Conservation (phyloP, 2,888 invertebrate species). For the Mesoligia furuncula region DNA sequence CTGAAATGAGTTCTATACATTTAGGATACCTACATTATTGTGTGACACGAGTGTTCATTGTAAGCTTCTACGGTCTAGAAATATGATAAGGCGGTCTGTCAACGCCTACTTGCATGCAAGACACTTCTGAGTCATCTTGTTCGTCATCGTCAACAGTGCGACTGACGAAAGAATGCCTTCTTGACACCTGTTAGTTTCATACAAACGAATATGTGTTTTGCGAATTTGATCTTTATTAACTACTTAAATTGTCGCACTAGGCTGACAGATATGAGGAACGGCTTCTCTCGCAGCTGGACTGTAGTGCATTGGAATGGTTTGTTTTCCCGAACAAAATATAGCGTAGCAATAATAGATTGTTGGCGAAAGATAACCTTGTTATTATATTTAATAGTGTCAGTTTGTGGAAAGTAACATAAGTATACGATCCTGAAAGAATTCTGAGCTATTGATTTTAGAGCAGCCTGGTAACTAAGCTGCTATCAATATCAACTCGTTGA, state of each 20-base stretch:
- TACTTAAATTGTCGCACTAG: too few relatives aligned
- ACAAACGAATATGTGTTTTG: too few relatives aligned
- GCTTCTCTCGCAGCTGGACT: too few relatives aligned
- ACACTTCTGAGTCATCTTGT: slow-evolving; percentile 11
- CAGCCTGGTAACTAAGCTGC: slow-evolving; percentile 30
- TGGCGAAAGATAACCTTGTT: not conserved
- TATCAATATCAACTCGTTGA: slow-evolving; percentile 14
- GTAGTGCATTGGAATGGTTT: not conserved
- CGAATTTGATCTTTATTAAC: too few relatives aligned
- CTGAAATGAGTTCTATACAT: slow-evolving; percentile 15
- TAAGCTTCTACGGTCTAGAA: not conserved
- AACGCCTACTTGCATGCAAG: not conserved
- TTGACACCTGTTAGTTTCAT: too few relatives aligned
- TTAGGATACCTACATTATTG: not conserved
- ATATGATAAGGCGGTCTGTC: not conserved
- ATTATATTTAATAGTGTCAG: not conserved
- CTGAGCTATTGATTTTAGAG: not conserved
- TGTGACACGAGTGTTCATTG: not conserved
- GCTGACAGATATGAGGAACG: too few relatives aligned
- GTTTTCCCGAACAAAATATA: not conserved
- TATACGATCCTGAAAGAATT: too few relatives aligned
- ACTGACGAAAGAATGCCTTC: too few relatives aligned
- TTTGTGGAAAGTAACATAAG: too few relatives aligned
- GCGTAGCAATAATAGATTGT: not conserved
- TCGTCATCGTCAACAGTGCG: not conserved